Conservation (phyloP, 2,888 invertebrate species). For the Drosophila neonasuta region DNA sequence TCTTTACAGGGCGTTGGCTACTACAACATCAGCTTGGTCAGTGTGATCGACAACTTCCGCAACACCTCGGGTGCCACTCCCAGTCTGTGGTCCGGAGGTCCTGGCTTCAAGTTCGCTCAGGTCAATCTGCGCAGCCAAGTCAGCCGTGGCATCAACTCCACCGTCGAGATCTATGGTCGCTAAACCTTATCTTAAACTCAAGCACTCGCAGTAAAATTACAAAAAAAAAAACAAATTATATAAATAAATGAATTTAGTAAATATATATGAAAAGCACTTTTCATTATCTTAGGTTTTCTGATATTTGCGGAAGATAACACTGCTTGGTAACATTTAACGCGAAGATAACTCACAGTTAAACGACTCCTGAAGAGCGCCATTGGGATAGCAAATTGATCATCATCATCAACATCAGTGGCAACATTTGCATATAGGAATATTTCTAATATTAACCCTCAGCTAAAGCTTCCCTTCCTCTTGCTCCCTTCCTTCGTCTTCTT, state of each 20-base stretch:
- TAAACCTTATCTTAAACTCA: conserved; percentile 16
- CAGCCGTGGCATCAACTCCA: conserved; percentile 64
- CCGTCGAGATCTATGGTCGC: conserved; percentile 67
- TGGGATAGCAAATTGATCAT: conserved; percentile 49
- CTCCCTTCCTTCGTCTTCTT: not conserved
- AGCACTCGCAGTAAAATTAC: not conserved
- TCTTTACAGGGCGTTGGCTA: conserved; percentile 51
- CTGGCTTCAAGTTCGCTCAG: conserved; percentile 39
- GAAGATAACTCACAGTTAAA: conserved; percentile 25
- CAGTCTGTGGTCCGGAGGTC: conserved; percentile 66
- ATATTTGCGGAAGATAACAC: not conserved
- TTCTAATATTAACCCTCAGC: conserved; percentile 29
- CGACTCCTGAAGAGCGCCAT: conserved; percentile 39
- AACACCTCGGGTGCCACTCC: conserved; percentile 68
- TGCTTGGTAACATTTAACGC: conserved; percentile 8
- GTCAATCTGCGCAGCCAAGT: conserved; percentile 59
- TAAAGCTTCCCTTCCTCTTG: conserved; percentile 1
- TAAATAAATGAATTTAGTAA: not conserved
- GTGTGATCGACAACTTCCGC: conserved; percentile 67
- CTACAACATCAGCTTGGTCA: conserved; percentile 55
- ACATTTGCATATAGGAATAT: conserved; percentile 40
- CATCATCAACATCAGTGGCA: conserved; percentile 36
- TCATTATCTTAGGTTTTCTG: not conserved
- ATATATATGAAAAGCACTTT: not conserved
- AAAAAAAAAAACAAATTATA: not conserved